Conservation (phyloP, 2,113 vertebrate genomes). For the Lethenteron reissneri region DNA sequence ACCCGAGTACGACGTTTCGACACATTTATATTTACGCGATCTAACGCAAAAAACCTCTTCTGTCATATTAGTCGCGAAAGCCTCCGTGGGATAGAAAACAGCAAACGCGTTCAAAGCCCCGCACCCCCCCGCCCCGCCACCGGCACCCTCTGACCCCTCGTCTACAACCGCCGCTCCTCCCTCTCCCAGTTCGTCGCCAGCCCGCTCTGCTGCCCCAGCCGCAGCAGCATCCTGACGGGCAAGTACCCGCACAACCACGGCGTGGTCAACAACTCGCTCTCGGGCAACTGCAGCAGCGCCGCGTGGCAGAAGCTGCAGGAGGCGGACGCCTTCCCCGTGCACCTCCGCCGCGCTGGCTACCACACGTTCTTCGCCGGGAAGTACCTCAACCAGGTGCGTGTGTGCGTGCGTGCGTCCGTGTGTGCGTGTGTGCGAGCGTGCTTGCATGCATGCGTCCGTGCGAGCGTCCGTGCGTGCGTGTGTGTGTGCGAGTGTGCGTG, state of each 20-base stretch:
- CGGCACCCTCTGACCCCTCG: too few species aligned
- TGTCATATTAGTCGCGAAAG: too few species aligned
- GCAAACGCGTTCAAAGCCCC: too few species aligned
- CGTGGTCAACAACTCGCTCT: constrained; percentile 80
- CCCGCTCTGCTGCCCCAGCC: constrained; percentile 74
- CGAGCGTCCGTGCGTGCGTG: neutral
- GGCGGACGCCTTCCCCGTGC: constrained; percentile 42
- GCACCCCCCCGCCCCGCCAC: too few species aligned
- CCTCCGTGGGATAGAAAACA: too few species aligned
- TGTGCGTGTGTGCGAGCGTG: neutral
- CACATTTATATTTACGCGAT: too few species aligned
- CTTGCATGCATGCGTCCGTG: too few species aligned
- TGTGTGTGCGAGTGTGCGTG: neutral
- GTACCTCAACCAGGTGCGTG: constrained; percentile 68
- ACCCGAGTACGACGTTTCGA: too few species aligned
- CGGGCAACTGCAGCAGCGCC: constrained; percentile 76
- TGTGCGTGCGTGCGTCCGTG: neutral
- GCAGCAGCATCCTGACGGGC: constrained; percentile 82
- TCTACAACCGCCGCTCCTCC: too few species aligned
- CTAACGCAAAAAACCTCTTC: too few species aligned
- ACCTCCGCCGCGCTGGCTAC: constrained; percentile 47
- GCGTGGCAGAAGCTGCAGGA: constrained; percentile 91
- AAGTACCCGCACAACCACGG: constrained; percentile 93
- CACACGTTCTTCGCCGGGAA: constrained; percentile 94
- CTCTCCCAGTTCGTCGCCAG: constrained; percentile 62